Evolutionary conservation across 2,113 vertebrate species (phyloP).

Genomic region (Indicator maculatus): DNA sequence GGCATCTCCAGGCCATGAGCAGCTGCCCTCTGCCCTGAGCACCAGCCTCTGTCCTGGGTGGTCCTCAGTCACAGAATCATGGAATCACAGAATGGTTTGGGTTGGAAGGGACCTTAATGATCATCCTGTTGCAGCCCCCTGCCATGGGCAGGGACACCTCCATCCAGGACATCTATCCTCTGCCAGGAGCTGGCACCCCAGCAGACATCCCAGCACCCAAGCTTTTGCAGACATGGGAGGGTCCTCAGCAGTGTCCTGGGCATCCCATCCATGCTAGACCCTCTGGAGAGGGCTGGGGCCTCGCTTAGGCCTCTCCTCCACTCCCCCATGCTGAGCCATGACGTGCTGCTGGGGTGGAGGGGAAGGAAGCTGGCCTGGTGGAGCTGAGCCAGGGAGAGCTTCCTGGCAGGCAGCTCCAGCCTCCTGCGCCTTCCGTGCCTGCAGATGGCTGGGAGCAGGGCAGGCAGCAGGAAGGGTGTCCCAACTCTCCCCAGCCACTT

Average conservation of each 20-base stretch:
- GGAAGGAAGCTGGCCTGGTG: neutral
- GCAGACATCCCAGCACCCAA: neutral
- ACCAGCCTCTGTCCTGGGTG: neutral
- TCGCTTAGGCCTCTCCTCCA: neutral
- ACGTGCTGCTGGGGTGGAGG: neutral
- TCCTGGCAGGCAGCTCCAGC: conserved; percentile 2
- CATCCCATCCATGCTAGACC: accelerated
- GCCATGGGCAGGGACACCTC: too few species aligned
- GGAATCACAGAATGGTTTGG: too few species aligned
- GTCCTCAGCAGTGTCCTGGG: neutral
- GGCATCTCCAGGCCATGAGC: accelerated
- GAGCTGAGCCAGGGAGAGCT: neutral
- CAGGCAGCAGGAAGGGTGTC: neutral
- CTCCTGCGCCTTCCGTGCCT: neutral
- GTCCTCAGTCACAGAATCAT: neutral
- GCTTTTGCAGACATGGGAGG: neutral
- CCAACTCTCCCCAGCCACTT: neutral
- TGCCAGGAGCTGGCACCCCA: neutral
- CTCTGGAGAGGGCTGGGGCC: neutral
- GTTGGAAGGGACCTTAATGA: too few species aligned
- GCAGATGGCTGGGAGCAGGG: neutral
- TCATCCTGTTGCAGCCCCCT: too few species aligned
- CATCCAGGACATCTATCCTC: neutral
- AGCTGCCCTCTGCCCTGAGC: neutral
- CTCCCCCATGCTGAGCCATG: neutral